Percentiles rank a stretch among this genome's conserved stretches.
Evolutionary conservation across 2,888 invertebrate genomes (phyloP).

Genomic region (Metopia argyrocephala): DNA sequence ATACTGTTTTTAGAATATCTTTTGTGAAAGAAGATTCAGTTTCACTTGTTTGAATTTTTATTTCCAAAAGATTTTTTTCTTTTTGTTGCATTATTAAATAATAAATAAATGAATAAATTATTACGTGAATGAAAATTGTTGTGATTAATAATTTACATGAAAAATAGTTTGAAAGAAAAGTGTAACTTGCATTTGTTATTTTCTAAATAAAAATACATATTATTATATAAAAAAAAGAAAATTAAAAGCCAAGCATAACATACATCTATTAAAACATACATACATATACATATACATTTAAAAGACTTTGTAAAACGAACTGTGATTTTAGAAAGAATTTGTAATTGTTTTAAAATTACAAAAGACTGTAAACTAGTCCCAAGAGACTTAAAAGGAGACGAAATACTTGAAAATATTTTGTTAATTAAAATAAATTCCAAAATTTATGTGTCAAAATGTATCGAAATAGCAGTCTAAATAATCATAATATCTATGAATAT

Average conservation of each 20-base stretch:
- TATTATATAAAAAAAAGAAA: conserved; percentile 38
- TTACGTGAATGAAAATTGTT: not conserved
- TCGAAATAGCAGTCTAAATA: conserved; percentile 70
- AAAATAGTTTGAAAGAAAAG: not conserved
- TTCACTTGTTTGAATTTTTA: conserved; percentile 66
- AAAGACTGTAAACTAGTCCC: conserved; percentile 30
- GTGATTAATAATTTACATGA: not conserved
- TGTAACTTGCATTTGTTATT: conserved; percentile 30
- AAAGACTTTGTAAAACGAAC: conserved; percentile 51
- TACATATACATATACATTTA: not conserved
- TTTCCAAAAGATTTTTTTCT: conserved; percentile 25
- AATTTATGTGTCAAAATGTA: conserved; percentile 70
- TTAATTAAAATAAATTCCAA: conserved; percentile 30
- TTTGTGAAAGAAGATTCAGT: conserved; percentile 65
- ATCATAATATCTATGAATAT: conserved; percentile 82
- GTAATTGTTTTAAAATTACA: conserved; percentile 46
- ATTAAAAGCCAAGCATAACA: conserved; percentile 63
- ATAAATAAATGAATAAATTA: not conserved
- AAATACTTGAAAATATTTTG: conserved; percentile 14
- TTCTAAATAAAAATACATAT: not conserved
- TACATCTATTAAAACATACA: conserved; percentile 37
- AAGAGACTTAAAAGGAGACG: conserved; percentile 18
- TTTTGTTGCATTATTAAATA: conserved; percentile 18
- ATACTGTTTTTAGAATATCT: conserved; percentile 26
- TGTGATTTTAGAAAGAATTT: conserved; percentile 47